Conservation (phyloP, 30 jellyfish, hydroid and myxozoan genomes). For the Sanderia malayensis region DNA sequence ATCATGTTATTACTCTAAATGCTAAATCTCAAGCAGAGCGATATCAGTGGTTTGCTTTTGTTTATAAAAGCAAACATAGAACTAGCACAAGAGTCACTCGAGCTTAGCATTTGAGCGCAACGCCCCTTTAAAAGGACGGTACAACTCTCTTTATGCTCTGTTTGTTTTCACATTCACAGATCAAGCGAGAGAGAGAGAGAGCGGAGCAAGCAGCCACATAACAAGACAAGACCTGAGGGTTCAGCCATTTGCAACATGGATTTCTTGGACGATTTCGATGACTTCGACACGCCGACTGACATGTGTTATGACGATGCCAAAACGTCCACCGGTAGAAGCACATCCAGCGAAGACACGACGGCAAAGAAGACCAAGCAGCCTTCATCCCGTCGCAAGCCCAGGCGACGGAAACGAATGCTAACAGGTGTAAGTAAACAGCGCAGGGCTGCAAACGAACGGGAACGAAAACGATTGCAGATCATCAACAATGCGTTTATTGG, state of each 20-base stretch:
- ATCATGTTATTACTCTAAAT: slow-evolving; percentile 74
- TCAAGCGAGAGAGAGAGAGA: too few relatives aligned
- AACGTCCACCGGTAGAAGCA: slow-evolving; percentile 39
- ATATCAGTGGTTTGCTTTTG: slow-evolving; percentile 45
- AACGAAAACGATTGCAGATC: slow-evolving; percentile 74
- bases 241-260: too few relatives aligned
- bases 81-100: slow-evolving; percentile 25
- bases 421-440: slow-evolving; percentile 94
- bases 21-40: slow-evolving; percentile 70
- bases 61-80: slow-evolving; percentile 31
- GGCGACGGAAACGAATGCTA: slow-evolving; percentile 82
- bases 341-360: slow-evolving; percentile 46
- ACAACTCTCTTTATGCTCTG: neutral
- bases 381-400: slow-evolving; percentile 63
- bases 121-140: slow-evolving; percentile 55
- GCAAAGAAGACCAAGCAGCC: slow-evolving; percentile 51
- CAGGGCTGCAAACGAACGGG: slow-evolving; percentile 93
- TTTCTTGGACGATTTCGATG: slow-evolving; percentile 59
- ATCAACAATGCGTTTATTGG: slow-evolving; percentile 78
- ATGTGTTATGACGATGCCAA: slow-evolving; percentile 39
- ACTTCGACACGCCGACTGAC: slow-evolving; percentile 40
- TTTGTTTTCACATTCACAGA: neutral
- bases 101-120: slow-evolving; percentile 34
- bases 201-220: too few relatives aligned
- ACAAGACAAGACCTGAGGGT: too few relatives aligned